A percentile compares a stretch with the other conserved stretches of the same genome.
These are phyloP conservation scores for Apis mellifera DNA, from an alignment of 1,140 invertebrate species.

Conservation along the genomic window DNA sequence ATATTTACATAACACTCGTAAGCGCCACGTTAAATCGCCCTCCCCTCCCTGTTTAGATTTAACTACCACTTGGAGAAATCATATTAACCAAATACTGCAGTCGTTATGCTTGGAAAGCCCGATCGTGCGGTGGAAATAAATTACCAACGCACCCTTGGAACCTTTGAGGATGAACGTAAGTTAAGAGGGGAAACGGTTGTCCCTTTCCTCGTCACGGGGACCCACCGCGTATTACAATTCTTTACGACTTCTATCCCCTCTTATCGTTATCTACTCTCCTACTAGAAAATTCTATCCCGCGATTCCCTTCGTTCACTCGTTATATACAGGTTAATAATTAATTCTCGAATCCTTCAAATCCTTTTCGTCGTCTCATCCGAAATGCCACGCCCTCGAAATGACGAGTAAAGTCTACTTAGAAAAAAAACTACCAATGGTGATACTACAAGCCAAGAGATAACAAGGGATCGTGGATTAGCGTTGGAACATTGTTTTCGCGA, in stretches of 20 bases:
- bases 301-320: neutral
- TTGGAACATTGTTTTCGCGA: constrained; percentile 73
- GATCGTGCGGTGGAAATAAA: constrained; percentile 63
- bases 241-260: constrained; percentile 64
- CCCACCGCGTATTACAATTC: constrained; percentile 57
- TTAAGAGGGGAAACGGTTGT: constrained; percentile 51
- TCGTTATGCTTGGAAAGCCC: constrained; percentile 46
- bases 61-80: constrained; percentile 65
- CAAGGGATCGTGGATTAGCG: neutral
- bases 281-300: constrained; percentile 44
- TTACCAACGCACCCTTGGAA: constrained; percentile 50
- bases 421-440: too few relatives aligned
- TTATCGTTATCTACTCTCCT: constrained; percentile 57
- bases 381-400: too few relatives aligned
- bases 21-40: constrained; percentile 43
- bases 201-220: constrained; percentile 27
- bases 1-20: constrained; percentile 69
- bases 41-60: constrained; percentile 53
- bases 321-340: neutral
- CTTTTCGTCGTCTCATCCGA: too few relatives aligned
- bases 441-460: too few relatives aligned
- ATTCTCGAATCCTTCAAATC: neutral
- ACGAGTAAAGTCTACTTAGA: too few relatives aligned
- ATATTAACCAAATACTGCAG: constrained; percentile 70
- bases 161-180: constrained; percentile 24